Evolutionary conservation across 2,113 vertebrate species (phyloP).

Genomic region (Solea senegalensis): DNA sequence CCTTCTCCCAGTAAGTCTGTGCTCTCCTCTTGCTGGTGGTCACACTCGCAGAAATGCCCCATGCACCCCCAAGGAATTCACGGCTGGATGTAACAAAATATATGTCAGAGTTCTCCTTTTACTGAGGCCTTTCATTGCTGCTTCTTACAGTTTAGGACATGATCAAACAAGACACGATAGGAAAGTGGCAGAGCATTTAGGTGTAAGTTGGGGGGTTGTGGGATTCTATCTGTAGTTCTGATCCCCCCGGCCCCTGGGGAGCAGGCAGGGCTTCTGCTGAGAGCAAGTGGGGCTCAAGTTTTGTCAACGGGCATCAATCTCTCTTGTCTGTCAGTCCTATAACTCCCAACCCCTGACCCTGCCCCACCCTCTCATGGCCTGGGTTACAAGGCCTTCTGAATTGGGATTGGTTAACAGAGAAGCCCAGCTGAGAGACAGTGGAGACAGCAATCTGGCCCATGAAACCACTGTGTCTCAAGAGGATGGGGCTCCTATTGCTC

Average conservation of each 20-base stretch:
- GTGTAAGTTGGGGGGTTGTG: conserved; percentile 37
- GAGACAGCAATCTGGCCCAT: conserved; percentile 69
- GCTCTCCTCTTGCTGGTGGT: conserved; percentile 23
- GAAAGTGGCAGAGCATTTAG: conserved; percentile 47
- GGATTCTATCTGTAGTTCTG: conserved; percentile 45
- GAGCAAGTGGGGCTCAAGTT: conserved; percentile 72
- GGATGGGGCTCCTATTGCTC: conserved; percentile 51
- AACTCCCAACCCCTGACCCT: conserved; percentile 76
- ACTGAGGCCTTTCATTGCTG: conserved; percentile 51
- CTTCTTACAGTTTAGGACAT: conserved; percentile 57
- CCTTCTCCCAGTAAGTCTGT: conserved; percentile 5
- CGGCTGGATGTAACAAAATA: conserved; percentile 69
- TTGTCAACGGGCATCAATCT: conserved; percentile 80
- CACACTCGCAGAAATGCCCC: conserved; percentile 27
- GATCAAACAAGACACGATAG: conserved; percentile 60
- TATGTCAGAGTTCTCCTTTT: conserved; percentile 67
- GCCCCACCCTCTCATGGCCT: conserved; percentile 62
- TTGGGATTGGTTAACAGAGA: conserved; percentile 59
- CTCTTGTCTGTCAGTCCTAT: conserved; percentile 70
- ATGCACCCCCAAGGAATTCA: conserved; percentile 60
- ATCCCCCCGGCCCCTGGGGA: conserved; percentile 57
- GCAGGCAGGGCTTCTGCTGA: conserved; percentile 54
- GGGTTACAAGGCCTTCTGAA: conserved; percentile 60
- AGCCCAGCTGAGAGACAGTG: conserved; percentile 65
- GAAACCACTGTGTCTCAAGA: conserved; percentile 59